A percentile compares a stretch with the other conserved stretches of the same genome.
These are phyloP conservation scores for Chaetura pelagica DNA, from an alignment of 2,113 vertebrate genomes.

Conservation along the genomic window DNA sequence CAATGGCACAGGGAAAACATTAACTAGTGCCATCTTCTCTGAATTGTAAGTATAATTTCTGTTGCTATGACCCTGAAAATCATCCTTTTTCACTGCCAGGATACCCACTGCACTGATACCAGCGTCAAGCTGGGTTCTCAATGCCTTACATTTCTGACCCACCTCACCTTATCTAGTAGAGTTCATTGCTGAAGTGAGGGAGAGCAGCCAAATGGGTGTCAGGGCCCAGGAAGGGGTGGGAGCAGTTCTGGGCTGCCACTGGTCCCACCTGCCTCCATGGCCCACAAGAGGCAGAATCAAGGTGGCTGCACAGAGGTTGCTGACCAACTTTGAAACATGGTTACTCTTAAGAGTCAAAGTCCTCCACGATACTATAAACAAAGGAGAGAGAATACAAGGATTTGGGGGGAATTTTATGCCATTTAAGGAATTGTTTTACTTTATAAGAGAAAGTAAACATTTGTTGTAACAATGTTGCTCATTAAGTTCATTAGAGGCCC, in stretches of 20 bases:
- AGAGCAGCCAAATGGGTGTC: neutral
- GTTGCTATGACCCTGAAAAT: neutral
- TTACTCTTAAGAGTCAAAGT: neutral
- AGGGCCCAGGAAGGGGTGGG: no score
- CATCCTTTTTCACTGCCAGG: neutral
- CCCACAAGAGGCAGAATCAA: neutral
- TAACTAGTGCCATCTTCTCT: neutral
- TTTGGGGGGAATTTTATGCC: neutral
- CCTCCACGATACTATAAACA: neutral
- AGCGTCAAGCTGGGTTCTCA: neutral
- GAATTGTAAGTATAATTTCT: neutral
- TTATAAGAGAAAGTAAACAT: neutral
- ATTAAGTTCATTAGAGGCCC: neutral
- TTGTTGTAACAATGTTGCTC: neutral
- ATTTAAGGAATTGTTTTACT: neutral
- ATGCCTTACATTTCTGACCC: neutral
- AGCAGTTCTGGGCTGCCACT: neutral
- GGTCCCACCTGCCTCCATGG: neutral
- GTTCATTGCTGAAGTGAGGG: neutral
- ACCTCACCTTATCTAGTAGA: neutral
- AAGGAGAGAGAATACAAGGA: neutral
- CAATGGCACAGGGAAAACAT: neutral
- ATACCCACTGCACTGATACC: neutral
- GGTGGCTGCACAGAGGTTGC: neutral
- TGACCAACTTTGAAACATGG: neutral